phyloP scores from a whole-genome alignment of 92 coral and sea anemone species.

The Zoanthus sociatus region DNA sequence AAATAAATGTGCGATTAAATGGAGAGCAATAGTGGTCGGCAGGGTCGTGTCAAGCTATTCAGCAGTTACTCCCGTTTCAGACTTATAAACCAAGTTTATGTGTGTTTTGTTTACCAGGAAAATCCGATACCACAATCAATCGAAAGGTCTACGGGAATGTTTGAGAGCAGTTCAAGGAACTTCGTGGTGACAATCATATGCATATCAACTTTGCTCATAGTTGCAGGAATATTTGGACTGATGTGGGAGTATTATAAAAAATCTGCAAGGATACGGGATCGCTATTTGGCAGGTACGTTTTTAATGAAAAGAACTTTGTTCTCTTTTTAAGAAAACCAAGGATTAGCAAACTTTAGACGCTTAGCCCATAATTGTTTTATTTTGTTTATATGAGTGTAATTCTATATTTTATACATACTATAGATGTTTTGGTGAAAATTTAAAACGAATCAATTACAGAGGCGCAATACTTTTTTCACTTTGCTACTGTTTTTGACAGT shows the following conservation, averaged over 20 bases:
- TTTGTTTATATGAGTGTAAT: no score
- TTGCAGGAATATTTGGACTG: neutral
- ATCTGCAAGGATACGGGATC: neutral
- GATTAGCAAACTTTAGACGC: neutral
- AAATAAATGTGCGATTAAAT: no score
- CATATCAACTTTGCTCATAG: neutral
- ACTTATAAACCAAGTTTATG: no score
- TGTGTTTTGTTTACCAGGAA: slow-evolving; percentile 15
- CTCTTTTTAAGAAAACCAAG: neutral
- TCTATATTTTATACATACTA: no score
- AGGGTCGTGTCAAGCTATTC: no score
- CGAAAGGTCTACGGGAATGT: slow-evolving; percentile 43
- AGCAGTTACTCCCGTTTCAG: neutral
- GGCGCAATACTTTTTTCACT: no score
- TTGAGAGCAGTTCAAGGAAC: slow-evolving; percentile 22
- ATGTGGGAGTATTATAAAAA: slow-evolving; percentile 31
- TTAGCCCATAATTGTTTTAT: no score
- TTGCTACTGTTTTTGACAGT: no score
- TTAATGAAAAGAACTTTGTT: neutral
- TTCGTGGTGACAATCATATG: slow-evolving; percentile 1
- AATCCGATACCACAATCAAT: slow-evolving; percentile 34
- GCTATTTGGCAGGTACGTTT: neutral
- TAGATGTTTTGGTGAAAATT: no score
- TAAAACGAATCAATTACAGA: no score
- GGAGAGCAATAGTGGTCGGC: no score